Conservation (phyloP, 23 tunicate genomes). For the Corella eumyota region DNA sequence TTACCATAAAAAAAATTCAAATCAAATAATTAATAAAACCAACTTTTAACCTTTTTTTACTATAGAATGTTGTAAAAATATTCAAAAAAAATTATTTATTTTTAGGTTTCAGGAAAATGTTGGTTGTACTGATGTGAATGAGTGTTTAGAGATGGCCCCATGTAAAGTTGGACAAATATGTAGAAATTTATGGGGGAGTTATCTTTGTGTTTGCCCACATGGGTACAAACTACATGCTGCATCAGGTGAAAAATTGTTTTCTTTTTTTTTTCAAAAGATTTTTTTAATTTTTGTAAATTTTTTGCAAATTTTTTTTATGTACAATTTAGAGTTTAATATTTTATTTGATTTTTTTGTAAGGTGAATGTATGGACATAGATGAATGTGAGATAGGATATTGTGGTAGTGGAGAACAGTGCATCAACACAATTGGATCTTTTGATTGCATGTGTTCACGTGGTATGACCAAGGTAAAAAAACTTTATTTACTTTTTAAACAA, state of each 20-base stretch:
- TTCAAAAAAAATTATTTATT: neutral
- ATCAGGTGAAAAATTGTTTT: constrained; percentile 8
- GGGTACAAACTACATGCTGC: constrained; percentile 33
- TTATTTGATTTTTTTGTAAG: constrained; percentile 25
- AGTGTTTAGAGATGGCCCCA: constrained; percentile 60
- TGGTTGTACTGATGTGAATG: constrained; percentile 77
- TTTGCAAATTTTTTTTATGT: too few relatives aligned
- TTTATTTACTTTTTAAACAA: too few relatives aligned
- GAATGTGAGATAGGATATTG: constrained; percentile 76
- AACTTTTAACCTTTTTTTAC: too few relatives aligned
- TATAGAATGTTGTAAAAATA: too few relatives aligned
- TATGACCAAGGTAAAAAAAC: constrained; percentile 34
- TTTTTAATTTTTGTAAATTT: too few relatives aligned
- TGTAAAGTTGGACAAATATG: constrained; percentile 64
- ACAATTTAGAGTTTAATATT: too few relatives aligned
- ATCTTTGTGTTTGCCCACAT: constrained; percentile 38
- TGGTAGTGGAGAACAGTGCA: constrained; percentile 60
- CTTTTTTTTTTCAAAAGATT: too few relatives aligned
- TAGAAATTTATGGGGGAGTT: constrained; percentile 66
- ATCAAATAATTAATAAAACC: too few relatives aligned
- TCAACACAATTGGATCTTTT: constrained; percentile 67
- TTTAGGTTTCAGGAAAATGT: constrained; percentile 32
- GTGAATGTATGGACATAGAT: constrained; percentile 54
- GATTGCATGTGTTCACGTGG: constrained; percentile 62
- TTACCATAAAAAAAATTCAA: too few relatives aligned